These are phyloP conservation scores for Salvelinus alpinus DNA, from an alignment of 2,113 vertebrate genomes.

Conservation along the genomic window DNA sequence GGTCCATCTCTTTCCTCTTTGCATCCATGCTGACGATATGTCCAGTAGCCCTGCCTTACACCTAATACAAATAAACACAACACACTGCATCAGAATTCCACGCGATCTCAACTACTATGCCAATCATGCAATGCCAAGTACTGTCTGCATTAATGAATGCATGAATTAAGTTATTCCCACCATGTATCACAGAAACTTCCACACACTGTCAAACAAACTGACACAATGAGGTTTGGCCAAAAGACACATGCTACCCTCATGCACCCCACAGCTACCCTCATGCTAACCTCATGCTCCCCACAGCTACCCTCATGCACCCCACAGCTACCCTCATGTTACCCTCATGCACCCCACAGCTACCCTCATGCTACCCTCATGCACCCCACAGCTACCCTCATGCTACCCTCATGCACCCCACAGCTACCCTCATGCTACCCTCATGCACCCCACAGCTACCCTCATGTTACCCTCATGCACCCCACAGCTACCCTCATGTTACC, in stretches of 20 bases:
- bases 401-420: too few relatives aligned
- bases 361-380: too few relatives aligned
- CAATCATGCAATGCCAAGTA: background rate
- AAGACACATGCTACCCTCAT: background rate
- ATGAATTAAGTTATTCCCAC: background rate
- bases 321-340: too few relatives aligned
- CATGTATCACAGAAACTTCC: background rate
- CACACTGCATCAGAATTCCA: background rate
- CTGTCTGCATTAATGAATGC: background rate
- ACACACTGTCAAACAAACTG: background rate
- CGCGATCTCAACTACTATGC: background rate
- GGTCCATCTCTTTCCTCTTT: conserved; percentile 88
- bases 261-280: too few relatives aligned
- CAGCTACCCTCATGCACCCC: too few relatives aligned
- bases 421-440: too few relatives aligned
- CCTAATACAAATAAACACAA: conserved; percentile 40
- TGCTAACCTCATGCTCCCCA: too few relatives aligned
- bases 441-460: too few relatives aligned
- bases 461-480: too few relatives aligned
- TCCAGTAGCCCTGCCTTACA: conserved; percentile 24
- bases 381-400: too few relatives aligned
- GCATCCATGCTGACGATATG: conserved; percentile 75
- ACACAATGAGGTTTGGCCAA: background rate
- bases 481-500: too few relatives aligned
- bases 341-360: too few relatives aligned